These are phyloP conservation scores for roundworm (Caenorhabditis elegans) DNA, from an alignment of 1,140 invertebrate species.

Conservation along the genomic window WBcel235 BX284603.4:10014001-10014500, in stretches of 20 bases:
- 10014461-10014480: neutral
- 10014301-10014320: too few relatives aligned
- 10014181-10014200: neutral
- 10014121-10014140: too few relatives aligned
- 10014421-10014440: neutral
- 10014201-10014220: neutral
- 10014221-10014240: neutral
- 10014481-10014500: slow-evolving; percentile 17
- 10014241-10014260: neutral
- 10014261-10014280: neutral
- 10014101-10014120: too few relatives aligned
- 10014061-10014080: too few relatives aligned
- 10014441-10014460: slow-evolving; percentile 27
- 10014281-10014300: neutral
- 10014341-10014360: neutral
- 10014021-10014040: too few relatives aligned
- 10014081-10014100: too few relatives aligned
- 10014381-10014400: neutral
- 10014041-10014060: too few relatives aligned
- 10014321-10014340: neutral
- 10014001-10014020: too few relatives aligned
- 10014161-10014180: too few relatives aligned
- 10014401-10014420: slow-evolving; percentile 24
- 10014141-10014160: too few relatives aligned
- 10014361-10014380: neutral